Base-by-base conservation (phyloP, 53 echinoderm and acorn worm genomes). In the Temnopleurus reevesii region DNA sequence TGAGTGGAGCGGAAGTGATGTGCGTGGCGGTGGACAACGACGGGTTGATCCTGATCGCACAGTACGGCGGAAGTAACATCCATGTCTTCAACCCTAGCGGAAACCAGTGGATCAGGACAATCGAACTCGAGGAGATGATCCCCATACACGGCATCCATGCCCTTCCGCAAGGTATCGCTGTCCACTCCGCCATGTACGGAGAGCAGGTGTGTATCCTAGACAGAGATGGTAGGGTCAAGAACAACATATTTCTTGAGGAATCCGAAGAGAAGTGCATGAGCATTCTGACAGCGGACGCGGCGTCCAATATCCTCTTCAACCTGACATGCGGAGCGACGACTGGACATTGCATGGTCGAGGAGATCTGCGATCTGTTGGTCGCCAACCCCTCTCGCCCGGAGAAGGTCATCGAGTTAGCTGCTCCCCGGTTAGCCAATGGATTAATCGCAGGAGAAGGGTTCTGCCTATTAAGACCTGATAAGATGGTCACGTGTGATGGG, bases 181-280 rank as follows among this genome's bases (percentile, higher is more conserved):
- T 85, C 28, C 85, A 59, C 46, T 85, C 85, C 25, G 85, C 85
- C 2, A 85, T 85, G 85, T 85, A 59, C 29, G 85, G 85, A 13
- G 85, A 85, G 25, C 85, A 85, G 60, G 85, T 85, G 26, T 85
- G 85, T 28, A 41, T 85, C 44, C 26, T 85, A 23, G 85, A 85
- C 85, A 85, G 44, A 46, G 46, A 38, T 13, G 85, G 85, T 0
- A 60, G 13, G 59, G 23, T 36, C 59, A 85, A 85, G 46, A 15
- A 44, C 0, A 85, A 57, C 2, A 45, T 59, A 2, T 85, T 45
- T 27, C 85, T 85, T 2, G 85, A 85, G 85, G 85, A 85, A 45
- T 85, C 85, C 8, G 85, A 85, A 7, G 59, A 85, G 7, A 85
- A 85, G 60, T 85, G 85, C 58, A 41, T 85, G 59, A 85, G 85